These are phyloP conservation scores for Parelbella ahira DNA, from an alignment of 2,888 invertebrate genomes.

Conservation along the genomic window DNA sequence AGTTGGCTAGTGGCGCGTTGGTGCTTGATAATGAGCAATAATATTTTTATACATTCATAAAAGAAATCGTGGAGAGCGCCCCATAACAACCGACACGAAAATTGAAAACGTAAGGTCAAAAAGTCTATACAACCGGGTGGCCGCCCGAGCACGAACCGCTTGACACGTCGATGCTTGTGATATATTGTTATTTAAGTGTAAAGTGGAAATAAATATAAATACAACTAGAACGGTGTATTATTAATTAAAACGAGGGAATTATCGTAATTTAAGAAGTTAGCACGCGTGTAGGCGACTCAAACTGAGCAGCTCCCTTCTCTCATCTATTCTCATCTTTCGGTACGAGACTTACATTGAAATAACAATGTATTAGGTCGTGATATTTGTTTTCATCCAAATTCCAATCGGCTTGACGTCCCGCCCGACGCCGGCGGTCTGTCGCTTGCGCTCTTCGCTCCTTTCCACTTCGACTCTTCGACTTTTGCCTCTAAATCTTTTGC, in stretches of 20 bases:
- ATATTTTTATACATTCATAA: constrained; percentile 80
- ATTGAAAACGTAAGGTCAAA: constrained; percentile 57
- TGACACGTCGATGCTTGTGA: constrained; percentile 79
- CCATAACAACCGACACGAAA: constrained; percentile 35
- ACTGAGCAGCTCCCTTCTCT: constrained; percentile 44
- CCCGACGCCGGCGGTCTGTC: constrained; percentile 29
- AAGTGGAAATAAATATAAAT: constrained; percentile 70
- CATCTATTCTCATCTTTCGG: constrained; percentile 37
- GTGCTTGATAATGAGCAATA: constrained; percentile 80
- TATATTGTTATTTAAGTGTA: constrained; percentile 81
- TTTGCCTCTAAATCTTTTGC: constrained; percentile 75
- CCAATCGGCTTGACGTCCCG: constrained; percentile 44
- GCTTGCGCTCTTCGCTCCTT: constrained; percentile 42
- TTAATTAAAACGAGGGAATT: constrained; percentile 51
- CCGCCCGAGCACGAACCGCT: constrained; percentile 41
- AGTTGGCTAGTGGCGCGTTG: constrained; percentile 77
- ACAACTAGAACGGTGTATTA: constrained; percentile 65
- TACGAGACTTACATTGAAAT: constrained; percentile 68
- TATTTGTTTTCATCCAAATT: constrained; percentile 79
- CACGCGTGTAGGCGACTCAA: constrained; percentile 64
- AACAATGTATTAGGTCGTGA: constrained; percentile 68
- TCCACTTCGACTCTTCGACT: constrained; percentile 49
- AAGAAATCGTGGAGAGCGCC: constrained; percentile 55
- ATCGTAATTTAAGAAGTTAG: constrained; percentile 60
- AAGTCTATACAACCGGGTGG: constrained; percentile 50